Conservation (phyloP, 2,113 vertebrate genomes). For the Megaceryle torquata region DNA sequence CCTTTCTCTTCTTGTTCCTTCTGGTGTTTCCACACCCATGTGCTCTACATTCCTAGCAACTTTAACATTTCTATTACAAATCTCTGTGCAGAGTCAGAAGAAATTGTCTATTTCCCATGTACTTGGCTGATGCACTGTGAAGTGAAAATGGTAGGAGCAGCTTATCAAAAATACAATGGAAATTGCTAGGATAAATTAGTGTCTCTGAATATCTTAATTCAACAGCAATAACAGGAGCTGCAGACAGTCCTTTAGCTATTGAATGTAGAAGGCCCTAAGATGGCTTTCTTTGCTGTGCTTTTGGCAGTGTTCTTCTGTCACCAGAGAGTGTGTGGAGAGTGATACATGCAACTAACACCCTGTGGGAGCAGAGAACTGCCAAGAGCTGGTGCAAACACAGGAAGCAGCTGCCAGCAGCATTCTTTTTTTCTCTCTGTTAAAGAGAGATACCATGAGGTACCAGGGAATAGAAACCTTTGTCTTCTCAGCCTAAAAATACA, state of each 20-base stretch:
- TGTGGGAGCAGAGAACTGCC: background rate
- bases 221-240: background rate
- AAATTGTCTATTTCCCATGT: background rate
- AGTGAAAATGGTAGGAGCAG: background rate
- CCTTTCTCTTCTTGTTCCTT: background rate
- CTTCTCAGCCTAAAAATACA: background rate
- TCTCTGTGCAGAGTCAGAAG: background rate
- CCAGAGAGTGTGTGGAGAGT: background rate
- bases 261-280: background rate
- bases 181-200: background rate
- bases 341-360: background rate
- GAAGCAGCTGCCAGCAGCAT: background rate
- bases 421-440: background rate
- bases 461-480: background rate
- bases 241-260: background rate
- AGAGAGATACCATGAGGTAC: background rate
- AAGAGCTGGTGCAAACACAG: background rate
- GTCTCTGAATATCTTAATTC: background rate
- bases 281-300: background rate
- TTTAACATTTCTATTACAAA: background rate
- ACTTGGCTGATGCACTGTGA: background rate
- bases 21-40: background rate
- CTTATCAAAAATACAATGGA: background rate
- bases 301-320: background rate
- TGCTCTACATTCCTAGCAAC: background rate